These are phyloP conservation scores for Limnothrissa miodon DNA, from an alignment of 2,113 vertebrate species.

Conservation along the genomic window DNA sequence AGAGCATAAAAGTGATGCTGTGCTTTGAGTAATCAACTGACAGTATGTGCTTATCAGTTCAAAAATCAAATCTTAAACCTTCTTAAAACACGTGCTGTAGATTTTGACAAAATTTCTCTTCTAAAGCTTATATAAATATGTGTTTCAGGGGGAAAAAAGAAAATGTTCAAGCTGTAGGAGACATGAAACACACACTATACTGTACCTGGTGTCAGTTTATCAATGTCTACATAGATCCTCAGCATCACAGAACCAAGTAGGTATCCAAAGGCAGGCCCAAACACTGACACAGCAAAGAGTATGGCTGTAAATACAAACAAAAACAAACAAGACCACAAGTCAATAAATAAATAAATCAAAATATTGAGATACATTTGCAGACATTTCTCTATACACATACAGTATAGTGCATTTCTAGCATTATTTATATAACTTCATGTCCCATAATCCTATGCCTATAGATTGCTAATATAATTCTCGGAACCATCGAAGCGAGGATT, in stretches of 20 bases:
- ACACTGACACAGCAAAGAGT: conserved; percentile 87
- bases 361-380: neutral
- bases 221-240: conserved; percentile 86
- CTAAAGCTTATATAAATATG: neutral
- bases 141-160: too few species aligned
- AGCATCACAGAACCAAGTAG: conserved; percentile 85
- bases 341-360: neutral
- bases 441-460: neutral
- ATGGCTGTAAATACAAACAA: conserved; percentile 76
- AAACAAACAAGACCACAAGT: neutral
- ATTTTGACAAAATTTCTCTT: too few species aligned
- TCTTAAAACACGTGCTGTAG: neutral
- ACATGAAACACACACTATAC: neutral
- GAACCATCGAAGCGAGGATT: neutral
- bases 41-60: neutral
- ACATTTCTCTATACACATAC: neutral
- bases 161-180: neutral
- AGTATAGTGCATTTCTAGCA: neutral
- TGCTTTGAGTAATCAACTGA: neutral
- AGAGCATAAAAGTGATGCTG: neutral
- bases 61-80: neutral
- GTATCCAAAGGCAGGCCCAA: conserved; percentile 90
- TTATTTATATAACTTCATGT: neutral
- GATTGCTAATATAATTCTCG: neutral
- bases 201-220: conserved; percentile 75